A percentile compares a stretch with the other conserved stretches of the same genome.
These are phyloP conservation scores for Chaetodon trifasciatus DNA, from an alignment of 2,797 vertebrate species.

Conservation along the genomic window DNA sequence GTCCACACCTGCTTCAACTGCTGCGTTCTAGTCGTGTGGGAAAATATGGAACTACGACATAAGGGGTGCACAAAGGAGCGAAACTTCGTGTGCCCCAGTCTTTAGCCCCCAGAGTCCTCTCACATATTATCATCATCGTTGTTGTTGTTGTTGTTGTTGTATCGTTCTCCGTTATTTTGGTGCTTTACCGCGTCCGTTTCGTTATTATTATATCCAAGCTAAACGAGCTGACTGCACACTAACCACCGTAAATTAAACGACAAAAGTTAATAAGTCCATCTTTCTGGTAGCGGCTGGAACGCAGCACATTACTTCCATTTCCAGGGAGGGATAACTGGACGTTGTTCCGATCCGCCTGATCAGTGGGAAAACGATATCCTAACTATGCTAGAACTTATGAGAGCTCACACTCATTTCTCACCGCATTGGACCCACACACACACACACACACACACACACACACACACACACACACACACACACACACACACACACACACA, in stretches of 20 bases:
- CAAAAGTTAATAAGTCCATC: rapidly evolving
- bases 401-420: too few relatives aligned
- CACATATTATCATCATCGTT: background rate
- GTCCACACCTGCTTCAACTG: background rate
- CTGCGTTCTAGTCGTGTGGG: background rate
- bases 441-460: too few relatives aligned
- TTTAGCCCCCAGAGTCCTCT: background rate
- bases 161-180: too few relatives aligned
- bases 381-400: too few relatives aligned
- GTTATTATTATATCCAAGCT: background rate
- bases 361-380: too few relatives aligned
- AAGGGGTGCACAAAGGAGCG: background rate
- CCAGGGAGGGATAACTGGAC: too few relatives aligned
- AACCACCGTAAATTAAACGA: background rate
- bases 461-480: too few relatives aligned
- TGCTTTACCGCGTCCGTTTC: background rate
- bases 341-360: too few relatives aligned
- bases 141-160: too few relatives aligned
- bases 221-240: background rate
- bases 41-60: background rate
- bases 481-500: too few relatives aligned
- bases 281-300: background rate
- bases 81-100: background rate
- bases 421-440: too few relatives aligned
- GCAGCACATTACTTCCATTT: background rate